Evolutionary conservation across 2,113 vertebrate species (phyloP).

Genomic region (Leiothrix lutea): DNA sequence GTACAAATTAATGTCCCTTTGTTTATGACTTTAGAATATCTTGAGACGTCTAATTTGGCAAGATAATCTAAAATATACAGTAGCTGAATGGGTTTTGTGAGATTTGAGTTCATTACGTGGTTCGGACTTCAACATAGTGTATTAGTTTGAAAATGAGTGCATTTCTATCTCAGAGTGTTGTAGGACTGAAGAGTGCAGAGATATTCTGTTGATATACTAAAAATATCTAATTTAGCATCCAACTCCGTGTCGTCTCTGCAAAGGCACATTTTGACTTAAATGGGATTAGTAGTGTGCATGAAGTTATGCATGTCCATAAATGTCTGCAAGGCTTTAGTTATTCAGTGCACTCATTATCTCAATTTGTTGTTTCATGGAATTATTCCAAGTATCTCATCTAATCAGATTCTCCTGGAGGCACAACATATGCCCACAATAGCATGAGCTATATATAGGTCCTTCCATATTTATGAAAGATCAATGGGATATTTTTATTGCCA

Average conservation of each 20-base stretch:
- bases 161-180: not conserved
- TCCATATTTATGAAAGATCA: slow-evolving; percentile 1
- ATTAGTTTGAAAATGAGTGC: not conserved
- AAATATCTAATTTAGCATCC: not conserved
- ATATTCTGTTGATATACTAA: not conserved
- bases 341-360: slow-evolving; percentile 33
- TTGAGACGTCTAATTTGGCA: not conserved
- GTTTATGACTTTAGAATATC: not conserved
- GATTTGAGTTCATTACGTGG: not conserved
- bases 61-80: not conserved
- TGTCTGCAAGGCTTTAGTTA: slow-evolving; percentile 31
- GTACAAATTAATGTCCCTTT: not conserved
- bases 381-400: slow-evolving; percentile 41
- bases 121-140: not conserved
- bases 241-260: not conserved
- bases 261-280: not conserved
- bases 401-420: slow-evolving; percentile 42
- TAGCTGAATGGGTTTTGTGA: not conserved
- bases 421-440: slow-evolving; percentile 4
- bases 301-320: slow-evolving; percentile 28
- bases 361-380: slow-evolving; percentile 46
- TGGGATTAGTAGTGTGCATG: not conserved
- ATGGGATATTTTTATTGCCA: not conserved
- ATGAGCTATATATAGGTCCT: slow-evolving; percentile 12
- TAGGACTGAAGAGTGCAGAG: not conserved